phyloP scores from a whole-genome alignment of 2,888 invertebrate species.

The Lumbricus terrestris region DNA sequence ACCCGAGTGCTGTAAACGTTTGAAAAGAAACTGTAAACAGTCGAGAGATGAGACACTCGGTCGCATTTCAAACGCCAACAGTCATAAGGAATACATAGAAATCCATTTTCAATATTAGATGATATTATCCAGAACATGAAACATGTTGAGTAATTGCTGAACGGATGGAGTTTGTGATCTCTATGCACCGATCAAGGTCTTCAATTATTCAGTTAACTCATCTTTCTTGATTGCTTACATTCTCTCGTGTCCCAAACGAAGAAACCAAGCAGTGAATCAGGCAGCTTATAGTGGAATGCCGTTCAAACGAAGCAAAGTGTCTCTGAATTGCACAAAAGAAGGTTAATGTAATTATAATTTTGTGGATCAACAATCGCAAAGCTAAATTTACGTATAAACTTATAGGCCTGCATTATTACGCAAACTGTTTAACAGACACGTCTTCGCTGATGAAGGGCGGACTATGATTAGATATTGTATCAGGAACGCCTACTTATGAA shows the following conservation, averaged over 20 bases:
- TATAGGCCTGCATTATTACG: no score
- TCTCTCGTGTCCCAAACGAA: not conserved
- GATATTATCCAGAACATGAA: not conserved
- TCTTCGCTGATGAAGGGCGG: no score
- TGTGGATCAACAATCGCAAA: no score
- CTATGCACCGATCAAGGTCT: not conserved
- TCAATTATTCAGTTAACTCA: no score
- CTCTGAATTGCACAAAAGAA: not conserved
- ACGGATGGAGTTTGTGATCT: not conserved
- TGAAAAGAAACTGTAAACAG: not conserved
- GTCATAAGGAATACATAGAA: not conserved
- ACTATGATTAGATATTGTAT: no score
- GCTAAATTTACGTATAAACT: no score
- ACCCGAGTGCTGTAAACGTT: not conserved
- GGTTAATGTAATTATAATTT: not conserved
- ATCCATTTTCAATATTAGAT: not conserved
- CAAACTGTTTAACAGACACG: no score
- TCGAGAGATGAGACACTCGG: not conserved
- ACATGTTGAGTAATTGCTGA: not conserved
- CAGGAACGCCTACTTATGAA: no score
- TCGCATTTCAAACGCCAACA: not conserved
- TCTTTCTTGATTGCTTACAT: not conserved
- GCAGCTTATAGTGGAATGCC: not conserved
- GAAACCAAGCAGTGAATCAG: not conserved
- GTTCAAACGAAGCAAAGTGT: not conserved